A percentile compares a stretch with the other conserved stretches of the same genome.
These are phyloP conservation scores for Pseudomugil tenellus DNA, from an alignment of 2,797 vertebrate genomes.

Conservation along the genomic window DNA sequence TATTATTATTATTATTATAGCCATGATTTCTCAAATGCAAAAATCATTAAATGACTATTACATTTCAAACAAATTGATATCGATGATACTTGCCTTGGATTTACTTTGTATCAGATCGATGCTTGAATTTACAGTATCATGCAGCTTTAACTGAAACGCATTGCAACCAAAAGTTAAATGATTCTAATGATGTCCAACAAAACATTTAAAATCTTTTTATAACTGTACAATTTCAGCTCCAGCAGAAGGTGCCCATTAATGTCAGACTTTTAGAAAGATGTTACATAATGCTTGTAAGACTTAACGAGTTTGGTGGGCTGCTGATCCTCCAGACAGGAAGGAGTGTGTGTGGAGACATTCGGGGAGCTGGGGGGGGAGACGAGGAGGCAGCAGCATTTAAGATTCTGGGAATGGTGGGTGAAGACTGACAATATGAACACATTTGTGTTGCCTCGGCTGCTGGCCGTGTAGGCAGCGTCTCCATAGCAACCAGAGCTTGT, in stretches of 20 bases:
- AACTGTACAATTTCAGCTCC: not conserved
- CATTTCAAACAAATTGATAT: too few relatives aligned
- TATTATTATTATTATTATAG: too few relatives aligned
- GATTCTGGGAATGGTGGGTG: conserved; percentile 4
- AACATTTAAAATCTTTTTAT: too few relatives aligned
- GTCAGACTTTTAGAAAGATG: not conserved
- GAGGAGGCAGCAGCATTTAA: conserved; percentile 22
- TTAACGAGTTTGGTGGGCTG: not conserved
- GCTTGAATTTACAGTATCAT: too few relatives aligned
- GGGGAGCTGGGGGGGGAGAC: not conserved
- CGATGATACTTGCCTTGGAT: too few relatives aligned
- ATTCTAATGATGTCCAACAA: too few relatives aligned
- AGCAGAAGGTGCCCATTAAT: not conserved
- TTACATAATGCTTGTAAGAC: conserved; percentile 6
- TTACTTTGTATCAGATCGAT: too few relatives aligned
- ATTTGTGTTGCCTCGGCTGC: conserved; percentile 43
- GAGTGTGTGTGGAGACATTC: not conserved
- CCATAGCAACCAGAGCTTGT: conserved; percentile 71
- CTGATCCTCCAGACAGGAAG: conserved; percentile 12
- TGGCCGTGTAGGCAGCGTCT: conserved; percentile 72
- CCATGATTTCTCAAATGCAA: too few relatives aligned
- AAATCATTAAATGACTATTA: too few relatives aligned
- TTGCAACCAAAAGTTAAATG: too few relatives aligned
- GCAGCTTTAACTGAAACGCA: too few relatives aligned
- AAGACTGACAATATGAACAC: conserved; percentile 15